Conservation (phyloP, 2,113 vertebrate genomes). For the Hucho hucho region DNA sequence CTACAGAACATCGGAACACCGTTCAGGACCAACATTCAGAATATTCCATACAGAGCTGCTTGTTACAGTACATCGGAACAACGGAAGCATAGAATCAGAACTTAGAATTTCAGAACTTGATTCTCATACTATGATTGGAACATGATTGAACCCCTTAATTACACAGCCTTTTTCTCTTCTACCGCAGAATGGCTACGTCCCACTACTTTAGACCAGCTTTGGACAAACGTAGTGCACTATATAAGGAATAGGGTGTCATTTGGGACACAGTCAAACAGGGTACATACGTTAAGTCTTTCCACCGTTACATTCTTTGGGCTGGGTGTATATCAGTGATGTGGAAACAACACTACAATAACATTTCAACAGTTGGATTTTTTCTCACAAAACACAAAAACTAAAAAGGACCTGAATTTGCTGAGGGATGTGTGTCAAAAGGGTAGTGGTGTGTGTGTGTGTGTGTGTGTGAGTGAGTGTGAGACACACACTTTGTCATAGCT, state of each 20-base stretch:
- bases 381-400: constrained; percentile 37
- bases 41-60: no score
- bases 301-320: constrained; percentile 75
- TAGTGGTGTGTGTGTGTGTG: constrained; percentile 16
- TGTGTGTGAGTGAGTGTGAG: constrained; percentile 1
- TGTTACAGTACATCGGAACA: neutral
- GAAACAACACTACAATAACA: constrained; percentile 43
- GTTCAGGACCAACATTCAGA: no score
- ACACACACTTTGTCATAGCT: neutral
- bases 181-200: neutral
- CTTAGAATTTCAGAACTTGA: constrained; percentile 9
- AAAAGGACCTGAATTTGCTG: constrained; percentile 30
- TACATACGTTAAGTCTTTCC: constrained; percentile 65
- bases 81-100: neutral
- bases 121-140: neutral
- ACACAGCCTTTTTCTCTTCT: constrained; percentile 38
- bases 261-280: constrained; percentile 39
- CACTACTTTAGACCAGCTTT: no score
- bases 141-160: constrained; percentile 46
- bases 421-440: constrained; percentile 25
- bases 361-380: constrained; percentile 24
- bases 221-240: no score
- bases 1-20: no score
- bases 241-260: no score
- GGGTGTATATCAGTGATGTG: constrained; percentile 57